phyloP scores from a whole-genome alignment of 2,797 vertebrate species.

The Ceryle rudis region DNA sequence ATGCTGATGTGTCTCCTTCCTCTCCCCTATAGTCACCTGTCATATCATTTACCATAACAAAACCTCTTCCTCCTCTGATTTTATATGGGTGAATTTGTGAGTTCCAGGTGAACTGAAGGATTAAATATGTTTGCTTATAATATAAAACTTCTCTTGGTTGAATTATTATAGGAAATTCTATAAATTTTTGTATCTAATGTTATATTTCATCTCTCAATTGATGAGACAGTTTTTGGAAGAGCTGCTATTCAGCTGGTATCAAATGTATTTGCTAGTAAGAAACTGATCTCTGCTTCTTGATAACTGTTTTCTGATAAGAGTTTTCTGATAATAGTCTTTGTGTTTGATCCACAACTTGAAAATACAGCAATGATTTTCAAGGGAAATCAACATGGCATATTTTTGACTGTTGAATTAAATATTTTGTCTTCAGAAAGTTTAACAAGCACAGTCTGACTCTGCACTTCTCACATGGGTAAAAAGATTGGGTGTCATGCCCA shows the following conservation, averaged over 20 bases:
- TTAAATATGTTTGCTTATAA: not conserved
- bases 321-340: not conserved
- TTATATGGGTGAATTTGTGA: not conserved
- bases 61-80: not conserved
- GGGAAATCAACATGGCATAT: not conserved
- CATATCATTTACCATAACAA: not conserved
- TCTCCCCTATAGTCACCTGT: not conserved
- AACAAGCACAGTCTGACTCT: not conserved
- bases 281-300: not conserved
- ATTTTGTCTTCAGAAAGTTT: not conserved
- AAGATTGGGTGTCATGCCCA: not conserved
- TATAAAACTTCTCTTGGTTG: not conserved
- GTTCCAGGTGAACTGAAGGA: not conserved
- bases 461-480: fast-evolving
- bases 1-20: not conserved
- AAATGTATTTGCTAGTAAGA: not conserved
- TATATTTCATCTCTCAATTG: not conserved
- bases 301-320: not conserved
- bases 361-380: not conserved
- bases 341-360: not conserved
- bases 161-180: not conserved
- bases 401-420: not conserved
- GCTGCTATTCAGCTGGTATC: not conserved
- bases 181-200: not conserved
- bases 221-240: not conserved